phyloP scores from a whole-genome alignment of 1,140 invertebrate genomes.

The Bacillus rossius region DNA sequence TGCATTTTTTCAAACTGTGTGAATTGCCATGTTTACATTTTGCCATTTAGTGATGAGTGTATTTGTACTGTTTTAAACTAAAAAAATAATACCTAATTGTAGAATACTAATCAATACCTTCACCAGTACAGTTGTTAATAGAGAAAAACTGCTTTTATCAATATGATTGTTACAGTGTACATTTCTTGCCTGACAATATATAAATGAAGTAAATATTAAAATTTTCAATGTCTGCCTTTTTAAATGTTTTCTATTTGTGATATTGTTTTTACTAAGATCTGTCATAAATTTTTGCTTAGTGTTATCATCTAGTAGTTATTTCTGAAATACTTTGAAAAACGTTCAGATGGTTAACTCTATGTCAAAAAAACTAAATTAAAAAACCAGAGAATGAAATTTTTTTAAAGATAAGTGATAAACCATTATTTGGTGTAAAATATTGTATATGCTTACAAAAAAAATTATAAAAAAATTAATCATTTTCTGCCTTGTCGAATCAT shows the following conservation, averaged over 20 bases:
- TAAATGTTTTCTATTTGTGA: constrained; percentile 2
- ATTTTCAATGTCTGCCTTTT: constrained; percentile 5
- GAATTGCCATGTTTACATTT: too few relatives aligned
- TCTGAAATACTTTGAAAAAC: background rate
- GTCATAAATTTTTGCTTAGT: constrained; percentile 6
- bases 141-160: constrained; percentile 8
- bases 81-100: background rate
- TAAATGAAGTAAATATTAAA: constrained; percentile 6
- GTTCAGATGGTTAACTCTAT: background rate
- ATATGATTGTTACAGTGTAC: constrained; percentile 3
- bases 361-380: too few relatives aligned
- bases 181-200: constrained; percentile 15
- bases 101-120: background rate
- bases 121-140: constrained; percentile 9
- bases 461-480: too few relatives aligned
- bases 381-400: too few relatives aligned
- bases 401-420: too few relatives aligned
- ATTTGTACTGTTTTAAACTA: background rate
- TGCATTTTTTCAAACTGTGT: too few relatives aligned
- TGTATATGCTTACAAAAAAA: too few relatives aligned
- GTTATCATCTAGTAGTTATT: background rate
- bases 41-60: too few relatives aligned
- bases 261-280: constrained; percentile 1
- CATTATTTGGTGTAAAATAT: too few relatives aligned
- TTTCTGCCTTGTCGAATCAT: too few relatives aligned